Evolutionary conservation across 2,888 invertebrate genomes (phyloP), one percentile per base, ranked within the genome.

Genomic region (Tetragonisca angustula): DNA sequence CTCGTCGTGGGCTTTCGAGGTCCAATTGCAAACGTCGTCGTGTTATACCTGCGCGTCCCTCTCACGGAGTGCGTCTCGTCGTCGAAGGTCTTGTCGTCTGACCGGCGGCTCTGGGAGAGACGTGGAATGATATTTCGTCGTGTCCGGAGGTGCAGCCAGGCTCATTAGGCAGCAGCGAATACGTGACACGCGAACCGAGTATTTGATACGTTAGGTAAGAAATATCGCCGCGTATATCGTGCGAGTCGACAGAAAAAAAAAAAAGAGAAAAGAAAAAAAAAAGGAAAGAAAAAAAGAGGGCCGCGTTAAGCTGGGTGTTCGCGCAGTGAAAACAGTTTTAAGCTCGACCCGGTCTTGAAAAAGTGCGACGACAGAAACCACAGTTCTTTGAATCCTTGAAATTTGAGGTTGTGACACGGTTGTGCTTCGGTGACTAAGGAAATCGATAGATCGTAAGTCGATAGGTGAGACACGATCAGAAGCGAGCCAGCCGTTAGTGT

Each of bases 11-110:
- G 36, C 68, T 73, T 32, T 68, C 67, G 69, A 67, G 70, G 73
- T 67, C 75, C 56, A 59, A 78, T 76, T 50, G 69, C 73, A n/a
- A 69, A 69, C 72, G 56, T 59, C 82, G 83, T 74, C 73, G 69
- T 78, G 69, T 71, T 81, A 71, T 87, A 89, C 83, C 84, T 80
- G 80, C 79, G 86, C 86, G 87, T 87, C 79, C 84, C 83, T 79
- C 81, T 79, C 77, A 59, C 68, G 69, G 79, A 78, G 84, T 71
- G 76, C 74, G 74, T 54, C 62, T 36, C 67, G 27, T 50, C 67
- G 27, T 71, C 79, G 82, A 86, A 79, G 76, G 82, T 88, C 76
- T 85, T 61, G 67, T 74, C 50, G 78, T 65, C 32, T 62, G 64
- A 59, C 56, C 73, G 52, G 74, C 67, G 74, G 56, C 71, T 64